phyloP scores from a whole-genome alignment of 2,113 vertebrate genomes.

The Telmatochromis sp. region DNA sequence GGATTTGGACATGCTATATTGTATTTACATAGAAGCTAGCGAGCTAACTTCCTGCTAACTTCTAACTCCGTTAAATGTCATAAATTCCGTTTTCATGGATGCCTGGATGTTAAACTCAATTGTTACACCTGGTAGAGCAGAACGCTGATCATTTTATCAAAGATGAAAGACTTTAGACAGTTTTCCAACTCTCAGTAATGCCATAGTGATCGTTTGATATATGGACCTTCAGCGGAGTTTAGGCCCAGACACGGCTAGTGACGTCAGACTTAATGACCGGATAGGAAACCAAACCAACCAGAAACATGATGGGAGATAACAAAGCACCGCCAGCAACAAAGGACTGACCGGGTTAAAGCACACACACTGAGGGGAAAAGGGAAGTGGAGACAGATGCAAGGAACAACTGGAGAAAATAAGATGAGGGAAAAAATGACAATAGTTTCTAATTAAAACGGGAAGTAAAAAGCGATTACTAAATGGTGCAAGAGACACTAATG shows the following conservation, averaged over 20 bases:
- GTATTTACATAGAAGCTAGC: not conserved
- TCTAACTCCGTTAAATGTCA: fast-evolving
- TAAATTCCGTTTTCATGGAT: not conserved
- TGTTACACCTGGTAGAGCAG: not conserved
- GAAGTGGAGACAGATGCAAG: not conserved
- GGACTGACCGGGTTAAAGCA: not conserved
- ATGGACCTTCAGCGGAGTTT: not conserved
- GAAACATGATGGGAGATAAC: not conserved
- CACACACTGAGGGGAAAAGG: not conserved
- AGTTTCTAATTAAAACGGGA: not conserved
- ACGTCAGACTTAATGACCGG: not conserved
- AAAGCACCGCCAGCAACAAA: not conserved
- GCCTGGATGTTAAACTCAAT: not conserved
- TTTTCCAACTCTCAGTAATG: not conserved
- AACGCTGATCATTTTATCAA: not conserved
- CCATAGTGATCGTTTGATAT: fast-evolving
- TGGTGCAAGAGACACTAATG: not conserved
- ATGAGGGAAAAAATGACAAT: not conserved
- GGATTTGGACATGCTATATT: not conserved
- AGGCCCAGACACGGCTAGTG: not conserved
- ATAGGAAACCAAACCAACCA: not conserved
- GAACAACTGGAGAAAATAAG: not conserved
- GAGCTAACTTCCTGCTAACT: not conserved
- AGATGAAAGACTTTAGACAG: not conserved
- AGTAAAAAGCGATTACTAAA: not conserved